Base-by-base conservation (phyloP, 2,797 vertebrate species). In the Tadarida brasiliensis region DNA sequence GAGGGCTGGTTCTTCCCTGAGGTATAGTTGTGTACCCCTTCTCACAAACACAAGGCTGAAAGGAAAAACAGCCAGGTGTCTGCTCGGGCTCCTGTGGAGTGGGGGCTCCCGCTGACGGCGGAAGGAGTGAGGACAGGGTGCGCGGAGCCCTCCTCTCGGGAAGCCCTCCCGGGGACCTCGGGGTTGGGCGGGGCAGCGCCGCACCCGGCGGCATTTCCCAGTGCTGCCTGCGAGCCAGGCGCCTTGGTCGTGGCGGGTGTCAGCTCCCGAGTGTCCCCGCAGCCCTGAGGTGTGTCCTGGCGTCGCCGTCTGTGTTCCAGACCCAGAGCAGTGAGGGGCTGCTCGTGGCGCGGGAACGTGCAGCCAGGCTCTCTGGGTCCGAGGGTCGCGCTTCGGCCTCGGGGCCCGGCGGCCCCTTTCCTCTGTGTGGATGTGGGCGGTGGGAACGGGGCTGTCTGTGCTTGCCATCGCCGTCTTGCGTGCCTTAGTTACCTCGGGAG, bases 401-500 rank as follows among this genome's bases (percentile, higher is more conserved):
- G 0, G 0, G 28, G 11, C 2, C 20, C 0, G 39, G 35, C 0
- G 0, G 19, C 35, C 54, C 57, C 35, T 74, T 33, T 84, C 19
- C 54, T 10, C 15, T 8, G 2, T 12, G 1, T 26, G 51, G 30
- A 8, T 35, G 14, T 4, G 8, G 15, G 68, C 39, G 2, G 17
- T 7, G 47, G 49, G 47, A 3, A 19, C 16, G 7, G 19, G 26
- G 39, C 39, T 14, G 14, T 54, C 51, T 6, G 0, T 24, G 56
- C n/a, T 47, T 33, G 67, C 8, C 11, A 22, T 73, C 15, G 3
- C 78, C 7, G 33, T 54, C 11, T 28, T 61, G 19, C 30, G 3
- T 1, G 19, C 30, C 2, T 0, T 0, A 1, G 12, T 73, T 30
- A 5, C 33, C 28, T 35, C 47, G 51, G 63, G 39, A 78, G 47